Conservation (phyloP, 2,797 vertebrate species). For the Peromyscus nudipes region DNA sequence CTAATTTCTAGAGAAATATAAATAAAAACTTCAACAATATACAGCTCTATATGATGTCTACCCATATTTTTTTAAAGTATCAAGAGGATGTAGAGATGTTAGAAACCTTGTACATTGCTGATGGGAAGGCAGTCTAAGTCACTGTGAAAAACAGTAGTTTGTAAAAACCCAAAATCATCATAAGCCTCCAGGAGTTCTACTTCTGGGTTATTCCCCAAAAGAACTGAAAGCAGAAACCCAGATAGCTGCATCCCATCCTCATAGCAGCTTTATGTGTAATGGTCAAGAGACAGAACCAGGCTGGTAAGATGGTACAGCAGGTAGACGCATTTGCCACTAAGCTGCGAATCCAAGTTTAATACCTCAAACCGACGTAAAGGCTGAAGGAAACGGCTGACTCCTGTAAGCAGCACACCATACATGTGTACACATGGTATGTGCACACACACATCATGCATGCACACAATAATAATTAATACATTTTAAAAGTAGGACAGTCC, state of each 20-base stretch:
- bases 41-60: not conserved
- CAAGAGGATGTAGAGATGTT: slow-evolving; percentile 3
- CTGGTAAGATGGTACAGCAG: not conserved
- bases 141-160: slow-evolving; percentile 9
- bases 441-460: not conserved
- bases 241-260: not conserved
- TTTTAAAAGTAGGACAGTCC: not conserved
- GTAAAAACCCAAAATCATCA: not conserved
- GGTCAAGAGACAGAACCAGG: not conserved
- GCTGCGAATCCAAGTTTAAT: not conserved
- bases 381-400: not conserved
- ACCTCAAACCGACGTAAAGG: not conserved
- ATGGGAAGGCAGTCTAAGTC: not conserved
- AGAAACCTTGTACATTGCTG: not conserved
- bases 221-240: not conserved
- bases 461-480: not conserved
- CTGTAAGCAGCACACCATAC: not conserved
- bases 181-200: not conserved
- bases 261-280: not conserved
- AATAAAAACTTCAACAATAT: not conserved
- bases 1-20: slow-evolving; percentile 8
- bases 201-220: not conserved
- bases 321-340: no score
- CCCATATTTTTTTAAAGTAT: not conserved
- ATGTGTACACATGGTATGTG: not conserved